A percentile compares a stretch with the other conserved stretches of the same genome.
phyloP scores from a whole-genome alignment of 2,113 vertebrate genomes.

The Campylomormyrus numenius region DNA sequence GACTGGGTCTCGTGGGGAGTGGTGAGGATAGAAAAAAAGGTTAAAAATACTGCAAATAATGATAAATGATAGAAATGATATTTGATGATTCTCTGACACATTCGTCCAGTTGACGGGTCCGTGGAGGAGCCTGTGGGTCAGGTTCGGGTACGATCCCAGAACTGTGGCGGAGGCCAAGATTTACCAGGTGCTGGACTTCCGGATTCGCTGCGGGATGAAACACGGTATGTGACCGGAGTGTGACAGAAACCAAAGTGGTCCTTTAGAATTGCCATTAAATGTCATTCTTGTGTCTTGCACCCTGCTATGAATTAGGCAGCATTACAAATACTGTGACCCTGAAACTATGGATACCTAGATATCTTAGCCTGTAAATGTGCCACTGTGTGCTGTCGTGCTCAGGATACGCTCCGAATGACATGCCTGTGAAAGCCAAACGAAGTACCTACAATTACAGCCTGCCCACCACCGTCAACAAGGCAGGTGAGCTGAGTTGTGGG shows the following conservation, averaged over 20 bases:
- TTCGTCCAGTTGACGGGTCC: constrained; percentile 81
- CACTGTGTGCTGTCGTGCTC: constrained; percentile 6
- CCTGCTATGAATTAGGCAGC: neutral
- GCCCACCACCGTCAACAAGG: constrained; percentile 82
- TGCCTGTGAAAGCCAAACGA: constrained; percentile 89
- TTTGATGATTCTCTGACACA: neutral
- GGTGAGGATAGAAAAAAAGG: no score
- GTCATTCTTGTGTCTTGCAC: neutral
- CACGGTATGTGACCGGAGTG: constrained; percentile 59
- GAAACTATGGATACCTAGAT: neutral
- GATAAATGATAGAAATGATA: no score
- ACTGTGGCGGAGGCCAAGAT: constrained; percentile 76
- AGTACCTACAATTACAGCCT: constrained; percentile 86
- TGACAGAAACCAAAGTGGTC: neutral
- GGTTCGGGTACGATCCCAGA: constrained; percentile 83
- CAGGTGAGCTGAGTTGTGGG: constrained; percentile 51
- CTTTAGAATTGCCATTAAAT: neutral
- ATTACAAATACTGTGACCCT: neutral
- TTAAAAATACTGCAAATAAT: neutral
- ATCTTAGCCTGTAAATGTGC: neutral
- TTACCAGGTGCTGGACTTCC: constrained; percentile 91
- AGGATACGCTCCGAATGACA: constrained; percentile 74
- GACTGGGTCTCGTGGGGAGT: neutral
- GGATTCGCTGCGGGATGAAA: constrained; percentile 90
- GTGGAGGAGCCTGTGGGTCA: constrained; percentile 95